Evolutionary conservation across 2,113 vertebrate species (phyloP).

Genomic region (Rhea americana): DNA sequence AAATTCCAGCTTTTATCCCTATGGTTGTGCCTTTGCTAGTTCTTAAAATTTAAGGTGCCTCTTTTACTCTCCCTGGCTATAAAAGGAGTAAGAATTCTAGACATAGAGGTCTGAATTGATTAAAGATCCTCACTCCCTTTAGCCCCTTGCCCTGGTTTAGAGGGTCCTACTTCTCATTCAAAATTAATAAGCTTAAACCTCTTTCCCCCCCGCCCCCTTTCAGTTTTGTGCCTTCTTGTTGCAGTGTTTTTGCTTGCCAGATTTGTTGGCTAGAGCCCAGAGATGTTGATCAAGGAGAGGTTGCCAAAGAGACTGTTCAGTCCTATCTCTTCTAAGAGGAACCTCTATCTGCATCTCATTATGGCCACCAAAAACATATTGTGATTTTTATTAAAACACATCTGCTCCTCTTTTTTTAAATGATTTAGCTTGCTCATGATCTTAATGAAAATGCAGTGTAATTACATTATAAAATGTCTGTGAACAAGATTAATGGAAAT

Average conservation of each 20-base stretch:
- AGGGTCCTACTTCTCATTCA: background rate
- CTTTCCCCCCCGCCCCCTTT: background rate
- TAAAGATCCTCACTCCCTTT: background rate
- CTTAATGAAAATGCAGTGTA: background rate
- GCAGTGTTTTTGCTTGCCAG: slow-evolving; percentile 28
- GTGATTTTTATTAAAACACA: slow-evolving; percentile 13
- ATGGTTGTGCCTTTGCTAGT: background rate
- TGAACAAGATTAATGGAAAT: background rate
- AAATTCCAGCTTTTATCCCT: background rate
- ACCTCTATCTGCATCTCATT: slow-evolving; percentile 6
- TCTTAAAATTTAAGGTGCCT: background rate
- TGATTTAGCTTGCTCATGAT: background rate
- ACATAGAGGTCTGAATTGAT: background rate
- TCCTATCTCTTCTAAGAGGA: background rate
- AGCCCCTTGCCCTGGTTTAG: background rate
- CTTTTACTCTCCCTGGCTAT: background rate
- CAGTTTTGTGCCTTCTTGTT: background rate
- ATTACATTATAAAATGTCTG: background rate
- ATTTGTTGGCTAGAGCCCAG: slow-evolving; percentile 9
- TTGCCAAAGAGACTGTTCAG: slow-evolving; percentile 26
- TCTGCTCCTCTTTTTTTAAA: background rate
- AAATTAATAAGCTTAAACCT: background rate
- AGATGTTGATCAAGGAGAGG: background rate
- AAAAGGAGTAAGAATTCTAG: background rate
- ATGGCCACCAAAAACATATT: background rate